phyloP scores from a whole-genome alignment of 2,113 vertebrate genomes.

The Sterrhoptilus dennistouni region DNA sequence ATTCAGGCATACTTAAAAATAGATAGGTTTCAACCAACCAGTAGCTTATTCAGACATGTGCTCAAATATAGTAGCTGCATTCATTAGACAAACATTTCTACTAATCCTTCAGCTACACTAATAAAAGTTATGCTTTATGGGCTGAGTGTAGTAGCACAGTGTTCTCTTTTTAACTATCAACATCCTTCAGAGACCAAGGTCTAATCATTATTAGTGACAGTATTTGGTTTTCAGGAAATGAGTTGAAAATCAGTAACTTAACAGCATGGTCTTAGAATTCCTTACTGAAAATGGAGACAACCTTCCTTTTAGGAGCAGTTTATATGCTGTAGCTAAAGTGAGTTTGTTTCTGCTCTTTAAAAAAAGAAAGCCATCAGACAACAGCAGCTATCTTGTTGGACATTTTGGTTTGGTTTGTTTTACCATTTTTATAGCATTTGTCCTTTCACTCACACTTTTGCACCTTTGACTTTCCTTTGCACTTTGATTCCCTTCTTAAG shows the following conservation, averaged over 20 bases:
- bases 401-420: not conserved
- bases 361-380: not conserved
- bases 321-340: not conserved
- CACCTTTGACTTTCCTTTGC: not conserved
- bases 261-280: not conserved
- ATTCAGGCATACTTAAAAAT: conserved; percentile 69
- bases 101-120: conserved; percentile 68
- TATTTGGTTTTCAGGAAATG: conserved; percentile 24
- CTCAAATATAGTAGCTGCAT: conserved; percentile 74
- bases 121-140: conserved; percentile 67
- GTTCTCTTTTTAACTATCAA: conserved; percentile 51
- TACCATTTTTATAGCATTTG: not conserved
- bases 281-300: not conserved
- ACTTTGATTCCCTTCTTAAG: not conserved
- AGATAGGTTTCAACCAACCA: conserved; percentile 68
- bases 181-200: conserved; percentile 14
- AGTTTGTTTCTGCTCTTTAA: not conserved
- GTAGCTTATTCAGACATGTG: conserved; percentile 68
- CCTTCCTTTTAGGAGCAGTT: not conserved
- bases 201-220: conserved; percentile 23
- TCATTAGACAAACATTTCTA: conserved; percentile 74
- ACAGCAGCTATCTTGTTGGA: not conserved
- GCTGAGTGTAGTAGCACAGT: conserved; percentile 15
- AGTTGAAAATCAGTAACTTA: conserved; percentile 21
- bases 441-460: not conserved